phyloP scores from a whole-genome alignment of 2,888 invertebrate genomes.

The Uloborus plumipes region DNA sequence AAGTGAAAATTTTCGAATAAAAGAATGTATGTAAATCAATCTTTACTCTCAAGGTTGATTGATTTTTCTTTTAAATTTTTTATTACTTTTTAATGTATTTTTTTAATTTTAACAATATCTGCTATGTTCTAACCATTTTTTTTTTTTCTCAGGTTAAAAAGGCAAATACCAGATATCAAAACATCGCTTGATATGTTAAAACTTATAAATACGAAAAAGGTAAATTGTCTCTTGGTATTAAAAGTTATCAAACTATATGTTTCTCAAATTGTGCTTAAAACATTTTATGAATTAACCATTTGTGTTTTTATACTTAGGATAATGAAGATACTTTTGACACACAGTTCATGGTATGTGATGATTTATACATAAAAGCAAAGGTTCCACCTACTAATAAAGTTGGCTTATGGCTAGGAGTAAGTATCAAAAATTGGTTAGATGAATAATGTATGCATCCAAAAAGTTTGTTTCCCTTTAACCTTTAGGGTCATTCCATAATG shows the following conservation, averaged over 20 bases:
- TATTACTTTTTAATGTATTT: background rate
- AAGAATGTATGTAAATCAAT: background rate
- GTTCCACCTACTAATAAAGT: conserved; percentile 92
- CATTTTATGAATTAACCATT: background rate
- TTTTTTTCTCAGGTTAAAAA: conserved; percentile 77
- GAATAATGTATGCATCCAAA: too few species aligned
- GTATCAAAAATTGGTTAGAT: conserved; percentile 66
- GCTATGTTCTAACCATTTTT: background rate
- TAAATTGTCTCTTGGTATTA: conserved; percentile 59
- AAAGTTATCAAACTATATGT: background rate
- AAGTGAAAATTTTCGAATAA: background rate
- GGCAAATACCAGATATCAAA: conserved; percentile 94
- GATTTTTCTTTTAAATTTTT: background rate
- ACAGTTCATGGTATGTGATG: conserved; percentile 92
- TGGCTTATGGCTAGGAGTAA: conserved; percentile 77
- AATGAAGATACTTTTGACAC: conserved; percentile 81
- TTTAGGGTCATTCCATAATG: too few species aligned
- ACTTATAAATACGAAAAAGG: conserved; percentile 84
- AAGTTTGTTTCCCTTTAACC: too few species aligned
- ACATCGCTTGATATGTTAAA: conserved; percentile 92
- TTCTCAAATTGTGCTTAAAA: too few species aligned
- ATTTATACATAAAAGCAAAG: conserved; percentile 87
- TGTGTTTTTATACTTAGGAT: conserved; percentile 71
- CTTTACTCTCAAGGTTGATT: background rate
- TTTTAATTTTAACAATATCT: background rate